Percentiles rank a stretch among this genome's conserved stretches.
Evolutionary conservation across 2,113 vertebrate species (phyloP).

Genomic region (Spizaetus ornatus): DNA sequence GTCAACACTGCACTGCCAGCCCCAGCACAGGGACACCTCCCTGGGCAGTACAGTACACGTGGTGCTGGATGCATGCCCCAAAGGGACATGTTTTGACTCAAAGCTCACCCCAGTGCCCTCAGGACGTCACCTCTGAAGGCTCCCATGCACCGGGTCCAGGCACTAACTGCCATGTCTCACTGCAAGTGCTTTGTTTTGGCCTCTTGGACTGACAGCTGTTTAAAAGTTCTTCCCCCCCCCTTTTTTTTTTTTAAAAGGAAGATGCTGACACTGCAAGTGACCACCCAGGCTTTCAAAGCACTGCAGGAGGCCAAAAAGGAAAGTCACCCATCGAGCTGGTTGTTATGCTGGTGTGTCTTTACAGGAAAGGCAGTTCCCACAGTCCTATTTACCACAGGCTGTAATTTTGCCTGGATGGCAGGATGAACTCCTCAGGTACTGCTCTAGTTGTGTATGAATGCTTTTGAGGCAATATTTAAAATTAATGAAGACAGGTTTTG

Average conservation of each 20-base stretch:
- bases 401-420: slow-evolving; percentile 6
- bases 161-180: neutral
- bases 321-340: slow-evolving; percentile 41
- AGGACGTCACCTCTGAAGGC: neutral
- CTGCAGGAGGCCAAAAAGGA: neutral
- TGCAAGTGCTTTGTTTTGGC: neutral
- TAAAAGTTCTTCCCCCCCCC: neutral
- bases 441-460: neutral
- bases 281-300: slow-evolving; percentile 55
- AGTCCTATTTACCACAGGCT: neutral
- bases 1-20: neutral
- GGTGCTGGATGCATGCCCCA: neutral
- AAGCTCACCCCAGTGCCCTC: neutral
- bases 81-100: neutral
- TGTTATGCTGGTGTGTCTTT: neutral
- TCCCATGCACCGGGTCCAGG: neutral
- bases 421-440: neutral
- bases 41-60: accelerated
- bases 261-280: slow-evolving; percentile 27
- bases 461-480: neutral
- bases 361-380: slow-evolving; percentile 26
- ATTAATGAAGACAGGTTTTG: neutral
- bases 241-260: neutral
- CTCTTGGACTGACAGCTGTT: neutral
- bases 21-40: neutral